Conservation (phyloP, 2,888 invertebrate genomes). For the Eueremaeus valkanovi region DNA sequence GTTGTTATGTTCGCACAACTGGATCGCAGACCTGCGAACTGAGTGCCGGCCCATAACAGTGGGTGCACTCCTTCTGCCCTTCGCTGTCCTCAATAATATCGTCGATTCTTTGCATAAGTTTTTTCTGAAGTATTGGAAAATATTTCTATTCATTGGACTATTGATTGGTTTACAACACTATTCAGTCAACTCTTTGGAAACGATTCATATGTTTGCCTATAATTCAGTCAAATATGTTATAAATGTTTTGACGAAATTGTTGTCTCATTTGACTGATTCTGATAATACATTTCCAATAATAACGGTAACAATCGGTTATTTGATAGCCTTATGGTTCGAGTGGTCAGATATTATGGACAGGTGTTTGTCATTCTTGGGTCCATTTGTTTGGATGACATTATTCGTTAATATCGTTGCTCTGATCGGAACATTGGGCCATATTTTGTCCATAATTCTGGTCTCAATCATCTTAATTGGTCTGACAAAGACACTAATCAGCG, state of each 20-base stretch:
- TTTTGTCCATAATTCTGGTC: conserved; percentile 67
- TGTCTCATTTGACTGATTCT: neutral
- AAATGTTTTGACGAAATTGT: neutral
- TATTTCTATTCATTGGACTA: conserved; percentile 1
- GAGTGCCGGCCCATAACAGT: conserved; percentile 53
- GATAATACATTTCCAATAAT: conserved; percentile 61
- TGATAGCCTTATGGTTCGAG: conserved; percentile 65
- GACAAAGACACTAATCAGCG: neutral
- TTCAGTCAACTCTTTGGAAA: neutral
- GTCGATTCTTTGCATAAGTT: conserved; percentile 9
- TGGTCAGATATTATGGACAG: conserved; percentile 69
- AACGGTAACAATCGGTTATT: conserved; percentile 64
- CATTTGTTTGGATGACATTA: conserved; percentile 72
- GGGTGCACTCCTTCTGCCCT: conserved; percentile 59
- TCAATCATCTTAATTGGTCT: conserved; percentile 65
- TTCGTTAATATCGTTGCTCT: conserved; percentile 71
- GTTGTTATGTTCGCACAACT: conserved; percentile 68
- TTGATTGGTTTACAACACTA: conserved; percentile 1
- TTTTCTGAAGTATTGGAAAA: conserved; percentile 23
- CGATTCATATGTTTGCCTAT: neutral
- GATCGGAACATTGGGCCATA: conserved; percentile 70
- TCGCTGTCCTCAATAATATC: conserved; percentile 58
- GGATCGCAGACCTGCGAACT: conserved; percentile 59
- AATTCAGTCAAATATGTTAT: neutral
- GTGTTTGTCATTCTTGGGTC: conserved; percentile 58